Evolutionary conservation across 2,113 vertebrate species (phyloP), one percentile per base, ranked within the genome.

Genomic region (Esox niger): DNA sequence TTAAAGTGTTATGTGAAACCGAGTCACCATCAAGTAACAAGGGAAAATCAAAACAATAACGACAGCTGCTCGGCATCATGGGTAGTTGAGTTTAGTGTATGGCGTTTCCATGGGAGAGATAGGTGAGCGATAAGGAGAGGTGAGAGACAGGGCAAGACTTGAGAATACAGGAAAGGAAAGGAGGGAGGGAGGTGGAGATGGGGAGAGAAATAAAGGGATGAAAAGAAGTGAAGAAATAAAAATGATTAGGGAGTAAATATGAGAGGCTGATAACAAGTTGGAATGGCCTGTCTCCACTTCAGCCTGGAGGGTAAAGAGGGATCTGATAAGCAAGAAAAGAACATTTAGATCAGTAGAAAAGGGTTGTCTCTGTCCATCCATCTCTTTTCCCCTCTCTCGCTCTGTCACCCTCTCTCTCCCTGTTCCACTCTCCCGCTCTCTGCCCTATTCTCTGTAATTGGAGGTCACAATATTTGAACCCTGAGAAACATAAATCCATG

Each of bases 11-110:
- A 21, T 52, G 11, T 52, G n/a, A 52, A 63, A 35, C 2, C 2
- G 25, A 61, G 75, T 82, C 73, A 71, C 52, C 25, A 30, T 3
- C 4, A 10, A 17, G 25, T 58, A 86, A 88, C 86, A 85, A 86
- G 83, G 60, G 77, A 79, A 81, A 88, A 88, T 88, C 84, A 85
- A 80, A 88, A 85, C 86, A 88, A n/a, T n/a, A 33, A 0, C 13
- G 60, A 20, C 82, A 88, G 86, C 79, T 88, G 61, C 61, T 63
- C 33, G 11, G 17, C 10, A 5, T 25, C 61, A 63, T 23, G 35
- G 61, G 5, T 7, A 63, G 13, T 21, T 46, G 61, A 46, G 32
- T 62, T 62, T 35, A 32, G 7, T 62, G 20, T 62, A 33, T 31
- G 59, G 27, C 15, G 58, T 59, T 13, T 17, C 30, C 30, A 31